phyloP scores from a whole-genome alignment of 2,888 invertebrate genomes.

The Hartigia nigra region DNA sequence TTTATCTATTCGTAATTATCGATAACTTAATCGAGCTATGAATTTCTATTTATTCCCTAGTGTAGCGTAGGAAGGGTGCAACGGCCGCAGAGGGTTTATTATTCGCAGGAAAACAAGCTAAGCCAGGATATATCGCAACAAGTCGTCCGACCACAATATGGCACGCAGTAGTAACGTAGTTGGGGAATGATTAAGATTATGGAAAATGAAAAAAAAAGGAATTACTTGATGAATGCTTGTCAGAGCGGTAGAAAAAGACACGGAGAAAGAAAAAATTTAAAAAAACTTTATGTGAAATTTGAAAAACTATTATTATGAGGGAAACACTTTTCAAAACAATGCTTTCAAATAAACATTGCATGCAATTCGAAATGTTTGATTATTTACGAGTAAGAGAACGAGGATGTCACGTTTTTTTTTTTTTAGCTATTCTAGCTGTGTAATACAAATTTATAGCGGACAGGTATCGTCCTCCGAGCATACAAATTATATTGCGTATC shows the following conservation, averaged over 20 bases:
- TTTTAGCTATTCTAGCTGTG: neutral
- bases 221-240: neutral
- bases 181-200: neutral
- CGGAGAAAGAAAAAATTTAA: neutral
- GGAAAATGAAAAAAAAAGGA: neutral
- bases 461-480: neutral
- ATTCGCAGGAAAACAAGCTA: neutral
- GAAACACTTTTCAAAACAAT: neutral
- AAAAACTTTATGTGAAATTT: neutral
- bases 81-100: slow-evolving; percentile 14
- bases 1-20: neutral
- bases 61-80: slow-evolving; percentile 36
- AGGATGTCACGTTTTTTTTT: neutral
- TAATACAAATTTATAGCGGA: neutral
- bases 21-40: neutral
- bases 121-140: neutral
- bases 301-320: neutral
- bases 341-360: neutral
- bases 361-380: neutral
- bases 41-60: slow-evolving; percentile 14
- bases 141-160: neutral
- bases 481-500: neutral
- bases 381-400: neutral
- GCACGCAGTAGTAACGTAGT: neutral
- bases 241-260: neutral